phyloP scores from a whole-genome alignment of 2,797 vertebrate genomes.

The Crocodylus rhombifer region DNA sequence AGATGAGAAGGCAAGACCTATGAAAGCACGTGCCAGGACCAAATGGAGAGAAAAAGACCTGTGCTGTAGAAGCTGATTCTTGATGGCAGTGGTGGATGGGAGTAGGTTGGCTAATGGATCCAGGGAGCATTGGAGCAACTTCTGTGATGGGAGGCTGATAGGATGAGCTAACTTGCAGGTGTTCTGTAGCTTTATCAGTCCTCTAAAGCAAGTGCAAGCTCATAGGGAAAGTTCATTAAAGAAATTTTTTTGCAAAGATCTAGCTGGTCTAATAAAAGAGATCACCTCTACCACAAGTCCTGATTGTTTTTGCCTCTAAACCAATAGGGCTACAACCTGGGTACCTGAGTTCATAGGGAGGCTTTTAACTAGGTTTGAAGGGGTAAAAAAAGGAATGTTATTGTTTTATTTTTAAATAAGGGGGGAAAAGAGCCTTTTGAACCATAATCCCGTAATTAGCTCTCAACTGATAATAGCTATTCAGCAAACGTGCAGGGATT shows the following conservation, averaged over 20 bases:
- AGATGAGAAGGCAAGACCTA: neutral
- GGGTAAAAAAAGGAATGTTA: neutral
- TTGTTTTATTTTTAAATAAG: neutral
- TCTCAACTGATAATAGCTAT: neutral
- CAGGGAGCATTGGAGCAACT: accelerated
- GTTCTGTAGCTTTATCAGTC: neutral
- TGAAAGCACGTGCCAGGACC: neutral
- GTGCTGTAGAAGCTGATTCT: accelerated
- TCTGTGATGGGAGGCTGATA: neutral
- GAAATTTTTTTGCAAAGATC: no score
- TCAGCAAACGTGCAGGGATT: neutral
- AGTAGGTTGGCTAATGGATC: neutral
- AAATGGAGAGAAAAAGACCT: neutral
- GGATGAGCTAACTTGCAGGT: neutral
- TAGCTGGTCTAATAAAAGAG: no score
- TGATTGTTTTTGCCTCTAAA: no score
- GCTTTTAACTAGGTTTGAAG: neutral
- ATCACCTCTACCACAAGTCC: no score
- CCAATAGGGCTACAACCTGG: no score
- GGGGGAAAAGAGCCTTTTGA: neutral
- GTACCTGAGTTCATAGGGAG: neutral
- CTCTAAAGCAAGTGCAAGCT: neutral
- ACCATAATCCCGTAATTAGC: neutral
- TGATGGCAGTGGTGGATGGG: neutral
- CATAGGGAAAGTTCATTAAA: no score